phyloP scores from a whole-genome alignment of 2,888 invertebrate genomes.

The Arge pagana region DNA sequence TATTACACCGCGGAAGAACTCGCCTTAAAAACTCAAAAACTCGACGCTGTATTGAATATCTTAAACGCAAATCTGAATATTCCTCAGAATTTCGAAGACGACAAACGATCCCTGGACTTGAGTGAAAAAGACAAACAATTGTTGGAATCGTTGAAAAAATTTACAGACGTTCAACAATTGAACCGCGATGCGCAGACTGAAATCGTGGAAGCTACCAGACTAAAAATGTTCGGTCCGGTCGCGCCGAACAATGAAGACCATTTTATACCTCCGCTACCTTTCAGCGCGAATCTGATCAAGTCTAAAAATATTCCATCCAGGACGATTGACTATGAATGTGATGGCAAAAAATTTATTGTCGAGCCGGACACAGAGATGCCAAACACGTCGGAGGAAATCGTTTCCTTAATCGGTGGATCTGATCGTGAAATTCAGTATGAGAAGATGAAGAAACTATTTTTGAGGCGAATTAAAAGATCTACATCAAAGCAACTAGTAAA shows the following conservation, averaged over 20 bases:
- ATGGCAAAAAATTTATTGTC: conserved; percentile 23
- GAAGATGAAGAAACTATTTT: conserved; percentile 1
- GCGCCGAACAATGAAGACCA: conserved; percentile 15
- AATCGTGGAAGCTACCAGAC: conserved; percentile 33
- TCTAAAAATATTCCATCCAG: neutral
- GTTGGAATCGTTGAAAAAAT: conserved; percentile 31
- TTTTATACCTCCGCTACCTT: conserved; percentile 45
- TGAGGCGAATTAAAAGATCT: neutral
- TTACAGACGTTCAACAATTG: neutral
- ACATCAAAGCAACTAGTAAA: no score
- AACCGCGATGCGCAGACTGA: conserved; percentile 20
- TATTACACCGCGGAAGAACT: conserved; percentile 51
- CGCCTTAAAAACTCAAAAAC: conserved; percentile 53
- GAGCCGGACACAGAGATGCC: conserved; percentile 26
- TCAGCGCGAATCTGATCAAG: conserved; percentile 23
- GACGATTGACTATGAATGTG: conserved; percentile 30
- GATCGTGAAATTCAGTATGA: conserved; percentile 23
- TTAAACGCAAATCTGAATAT: conserved; percentile 42
- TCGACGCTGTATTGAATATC: conserved; percentile 53
- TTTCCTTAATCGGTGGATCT: conserved; percentile 29
- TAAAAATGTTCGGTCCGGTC: conserved; percentile 40
- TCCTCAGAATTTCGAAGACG: conserved; percentile 33
- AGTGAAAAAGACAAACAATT: conserved; percentile 41
- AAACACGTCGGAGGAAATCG: conserved; percentile 30
- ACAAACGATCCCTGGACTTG: conserved; percentile 31